phyloP scores from a whole-genome alignment of 2,797 vertebrate species.

The Antennarius maculatus region DNA sequence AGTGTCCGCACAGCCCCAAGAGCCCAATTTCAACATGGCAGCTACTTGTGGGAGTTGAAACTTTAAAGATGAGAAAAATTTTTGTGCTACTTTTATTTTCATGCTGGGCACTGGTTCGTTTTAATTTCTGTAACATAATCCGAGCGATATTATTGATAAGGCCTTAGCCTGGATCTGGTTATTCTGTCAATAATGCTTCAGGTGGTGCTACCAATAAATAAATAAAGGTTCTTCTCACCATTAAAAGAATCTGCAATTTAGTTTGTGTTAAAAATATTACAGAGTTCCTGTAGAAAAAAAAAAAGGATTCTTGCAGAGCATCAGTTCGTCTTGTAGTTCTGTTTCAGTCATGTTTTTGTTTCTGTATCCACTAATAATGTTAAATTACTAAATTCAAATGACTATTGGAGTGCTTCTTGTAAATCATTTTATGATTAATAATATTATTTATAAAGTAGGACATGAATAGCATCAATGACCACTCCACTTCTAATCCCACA shows the following conservation, averaged over 20 bases:
- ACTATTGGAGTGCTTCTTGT: slow-evolving; percentile 16
- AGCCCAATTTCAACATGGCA: slow-evolving; percentile 60
- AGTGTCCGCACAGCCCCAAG: neutral
- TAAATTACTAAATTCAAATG: slow-evolving; percentile 9
- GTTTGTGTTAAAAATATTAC: too few relatives aligned
- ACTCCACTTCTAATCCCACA: neutral
- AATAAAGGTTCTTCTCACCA: neutral
- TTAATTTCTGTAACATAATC: slow-evolving; percentile 11
- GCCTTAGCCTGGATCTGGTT: slow-evolving; percentile 7
- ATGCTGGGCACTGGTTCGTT: slow-evolving; percentile 4
- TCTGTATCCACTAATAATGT: slow-evolving; percentile 45
- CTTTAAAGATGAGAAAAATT: neutral
- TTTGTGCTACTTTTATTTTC: slow-evolving; percentile 19
- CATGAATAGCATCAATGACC: neutral
- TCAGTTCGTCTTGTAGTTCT: neutral
- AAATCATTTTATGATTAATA: too few relatives aligned
- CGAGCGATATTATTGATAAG: slow-evolving; percentile 10
- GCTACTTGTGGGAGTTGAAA: slow-evolving; percentile 50
- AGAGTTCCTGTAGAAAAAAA: neutral
- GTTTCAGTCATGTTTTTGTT: neutral
- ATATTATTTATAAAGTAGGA: neutral
- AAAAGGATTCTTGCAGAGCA: neutral
- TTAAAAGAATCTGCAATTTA: too few relatives aligned
- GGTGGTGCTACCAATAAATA: neutral
- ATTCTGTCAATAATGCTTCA: neutral